A percentile compares a stretch with the other conserved stretches of the same genome.
These are phyloP conservation scores for Stigmatopora nigra DNA, from an alignment of 2,113 vertebrate genomes.

Conservation along the genomic window DNA sequence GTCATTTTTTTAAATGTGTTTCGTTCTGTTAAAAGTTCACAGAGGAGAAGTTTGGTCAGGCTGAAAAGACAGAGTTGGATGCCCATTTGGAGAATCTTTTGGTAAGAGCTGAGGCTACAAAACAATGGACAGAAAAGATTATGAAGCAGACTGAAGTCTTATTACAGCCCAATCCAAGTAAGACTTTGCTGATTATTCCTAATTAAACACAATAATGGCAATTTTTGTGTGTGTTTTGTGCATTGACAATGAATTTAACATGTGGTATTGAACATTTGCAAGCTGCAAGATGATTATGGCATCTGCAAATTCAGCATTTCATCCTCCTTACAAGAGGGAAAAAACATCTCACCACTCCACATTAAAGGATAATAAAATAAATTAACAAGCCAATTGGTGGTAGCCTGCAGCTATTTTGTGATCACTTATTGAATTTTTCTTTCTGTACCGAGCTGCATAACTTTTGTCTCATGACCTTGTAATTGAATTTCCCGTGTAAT, in stretches of 20 bases:
- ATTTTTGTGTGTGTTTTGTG: not conserved
- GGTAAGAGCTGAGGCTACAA: slow-evolving; percentile 90
- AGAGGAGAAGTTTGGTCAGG: slow-evolving; percentile 96
- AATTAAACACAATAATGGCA: not conserved
- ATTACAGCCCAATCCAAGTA: slow-evolving; percentile 97
- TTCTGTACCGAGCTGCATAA: slow-evolving; percentile 8
- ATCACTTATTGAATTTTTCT: not conserved
- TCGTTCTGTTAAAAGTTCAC: slow-evolving; percentile 76
- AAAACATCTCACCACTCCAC: slow-evolving; percentile 13
- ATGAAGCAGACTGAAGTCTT: slow-evolving; percentile 96
- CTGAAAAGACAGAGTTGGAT: slow-evolving; percentile 97
- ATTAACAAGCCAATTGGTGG: slow-evolving; percentile 29
- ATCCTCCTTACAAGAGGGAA: slow-evolving; percentile 20
- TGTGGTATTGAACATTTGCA: not conserved
- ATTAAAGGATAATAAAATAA: slow-evolving; percentile 25
- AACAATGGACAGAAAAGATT: slow-evolving; percentile 93
- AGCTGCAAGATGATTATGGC: slow-evolving; percentile 11
- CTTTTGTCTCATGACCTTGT: slow-evolving; percentile 58
- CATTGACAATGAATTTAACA: not conserved
- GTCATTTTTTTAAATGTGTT: not conserved
- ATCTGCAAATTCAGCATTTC: slow-evolving; percentile 47
- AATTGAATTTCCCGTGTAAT: slow-evolving; percentile 56
- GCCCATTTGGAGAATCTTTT: slow-evolving; percentile 95
- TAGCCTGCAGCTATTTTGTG: not conserved
- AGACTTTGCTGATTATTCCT: slow-evolving; percentile 34